phyloP scores from a whole-genome alignment of 1,140 invertebrate species.

The Triops cancriformis region DNA sequence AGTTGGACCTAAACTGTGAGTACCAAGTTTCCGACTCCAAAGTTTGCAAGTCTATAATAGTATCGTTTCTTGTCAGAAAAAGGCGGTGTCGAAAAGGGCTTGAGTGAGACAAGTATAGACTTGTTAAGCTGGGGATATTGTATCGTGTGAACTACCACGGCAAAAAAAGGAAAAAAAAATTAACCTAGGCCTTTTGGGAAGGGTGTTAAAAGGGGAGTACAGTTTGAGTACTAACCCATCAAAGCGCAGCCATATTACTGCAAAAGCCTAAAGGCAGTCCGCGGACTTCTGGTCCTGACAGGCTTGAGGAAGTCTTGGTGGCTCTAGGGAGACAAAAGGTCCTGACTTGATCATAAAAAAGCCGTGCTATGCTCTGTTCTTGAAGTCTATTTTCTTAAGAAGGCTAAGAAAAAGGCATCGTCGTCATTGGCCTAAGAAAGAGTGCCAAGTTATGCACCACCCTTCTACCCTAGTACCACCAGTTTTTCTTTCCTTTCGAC shows the following conservation, averaged over 20 bases:
- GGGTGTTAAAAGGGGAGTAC: too few relatives aligned
- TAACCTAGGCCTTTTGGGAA: too few relatives aligned
- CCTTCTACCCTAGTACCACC: background rate
- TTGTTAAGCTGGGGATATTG: too few relatives aligned
- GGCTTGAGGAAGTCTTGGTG: slow-evolving; percentile 12
- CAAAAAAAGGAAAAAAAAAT: too few relatives aligned
- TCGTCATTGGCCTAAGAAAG: slow-evolving; percentile 11
- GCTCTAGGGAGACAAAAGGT: slow-evolving; percentile 9
- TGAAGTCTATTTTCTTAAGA: slow-evolving; percentile 14
- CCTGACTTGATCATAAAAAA: slow-evolving; percentile 11
- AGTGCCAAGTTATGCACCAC: slow-evolving; percentile 6
- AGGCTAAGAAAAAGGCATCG: background rate
- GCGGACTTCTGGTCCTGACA: slow-evolving; percentile 8
- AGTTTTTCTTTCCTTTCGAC: background rate
- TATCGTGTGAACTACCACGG: too few relatives aligned
- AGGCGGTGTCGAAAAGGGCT: too few relatives aligned
- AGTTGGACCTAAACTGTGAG: too few relatives aligned
- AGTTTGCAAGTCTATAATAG: too few relatives aligned
- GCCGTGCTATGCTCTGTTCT: background rate
- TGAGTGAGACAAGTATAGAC: too few relatives aligned
- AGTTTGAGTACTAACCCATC: background rate
- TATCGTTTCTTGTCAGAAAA: too few relatives aligned
- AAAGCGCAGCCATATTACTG: slow-evolving; percentile 9
- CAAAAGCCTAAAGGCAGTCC: slow-evolving; percentile 6
- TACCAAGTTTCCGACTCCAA: too few relatives aligned